Evolutionary conservation across 2,888 invertebrate species (phyloP).

Genomic region (Phalangium opilio): DNA sequence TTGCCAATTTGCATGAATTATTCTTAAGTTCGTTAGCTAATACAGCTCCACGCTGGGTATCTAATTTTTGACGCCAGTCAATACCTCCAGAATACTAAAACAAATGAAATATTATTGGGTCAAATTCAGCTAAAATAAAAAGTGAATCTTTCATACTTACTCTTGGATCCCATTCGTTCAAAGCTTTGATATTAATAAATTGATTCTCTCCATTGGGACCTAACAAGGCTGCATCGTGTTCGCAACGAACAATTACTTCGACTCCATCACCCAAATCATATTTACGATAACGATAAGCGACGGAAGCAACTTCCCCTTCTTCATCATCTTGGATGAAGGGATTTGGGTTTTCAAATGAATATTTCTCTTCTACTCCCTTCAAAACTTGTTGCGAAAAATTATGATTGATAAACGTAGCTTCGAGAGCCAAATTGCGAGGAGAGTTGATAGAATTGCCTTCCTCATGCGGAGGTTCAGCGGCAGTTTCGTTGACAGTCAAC

Average conservation of each 20-base stretch:
- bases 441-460: constrained; percentile 86
- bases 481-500: constrained; percentile 94
- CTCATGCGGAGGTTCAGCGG: constrained; percentile 91
- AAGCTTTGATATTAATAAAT: constrained; percentile 85
- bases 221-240: constrained; percentile 86
- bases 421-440: constrained; percentile 84
- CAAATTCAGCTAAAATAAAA: not conserved
- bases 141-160: constrained; percentile 26
- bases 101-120: constrained; percentile 14
- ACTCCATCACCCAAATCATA: constrained; percentile 91
- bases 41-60: constrained; percentile 94
- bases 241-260: constrained; percentile 80
- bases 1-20: constrained; percentile 98
- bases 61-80: constrained; percentile 95
- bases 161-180: constrained; percentile 98
- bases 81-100: constrained; percentile 79
- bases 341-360: constrained; percentile 77
- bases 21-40: constrained; percentile 94
- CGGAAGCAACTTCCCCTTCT: constrained; percentile 73
- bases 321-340: constrained; percentile 89
- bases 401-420: constrained; percentile 97
- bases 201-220: constrained; percentile 77
- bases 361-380: constrained; percentile 55
- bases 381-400: constrained; percentile 96
- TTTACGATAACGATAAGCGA: constrained; percentile 90